Evolutionary conservation across 1,140 invertebrate genomes (phyloP).

Genomic region (Bombus turneri): DNA sequence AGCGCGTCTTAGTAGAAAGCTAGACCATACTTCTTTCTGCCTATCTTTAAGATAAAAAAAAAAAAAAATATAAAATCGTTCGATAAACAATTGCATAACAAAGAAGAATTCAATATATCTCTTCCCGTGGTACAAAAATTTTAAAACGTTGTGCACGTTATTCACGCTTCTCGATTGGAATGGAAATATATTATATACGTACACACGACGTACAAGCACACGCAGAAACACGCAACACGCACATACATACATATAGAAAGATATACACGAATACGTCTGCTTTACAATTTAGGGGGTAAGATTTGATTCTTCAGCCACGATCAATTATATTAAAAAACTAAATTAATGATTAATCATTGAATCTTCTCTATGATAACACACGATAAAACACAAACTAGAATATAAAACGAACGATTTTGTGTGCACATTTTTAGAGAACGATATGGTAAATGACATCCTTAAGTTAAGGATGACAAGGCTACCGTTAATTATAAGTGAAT

Average conservation of each 20-base stretch:
- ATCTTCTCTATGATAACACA: not conserved
- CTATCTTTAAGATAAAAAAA: not conserved
- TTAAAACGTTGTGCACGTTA: not conserved
- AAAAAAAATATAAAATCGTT: not conserved
- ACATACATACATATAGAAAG: not conserved
- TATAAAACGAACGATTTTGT: not conserved
- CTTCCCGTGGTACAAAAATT: not conserved
- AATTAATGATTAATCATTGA: not conserved
- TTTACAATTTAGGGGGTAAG: not conserved
- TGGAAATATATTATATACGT: slow-evolving; percentile 18
- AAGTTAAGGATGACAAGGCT: too few species aligned
- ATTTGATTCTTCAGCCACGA: not conserved
- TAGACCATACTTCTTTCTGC: not conserved
- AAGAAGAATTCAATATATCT: not conserved
- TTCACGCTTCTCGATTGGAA: slow-evolving; percentile 41
- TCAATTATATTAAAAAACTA: not conserved
- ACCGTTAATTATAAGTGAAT: not conserved
- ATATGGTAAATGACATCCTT: not conserved
- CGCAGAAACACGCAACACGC: slow-evolving; percentile 3
- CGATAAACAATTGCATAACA: too few species aligned
- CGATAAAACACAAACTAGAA: not conserved
- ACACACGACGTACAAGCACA: slow-evolving; percentile 21
- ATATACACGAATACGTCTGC: not conserved
- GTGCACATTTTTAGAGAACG: not conserved
- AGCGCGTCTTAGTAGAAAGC: not conserved